Percentiles rank a stretch among this genome's conserved stretches.
phyloP scores from a whole-genome alignment of 2,888 invertebrate species.

The Epinotia ramella region DNA sequence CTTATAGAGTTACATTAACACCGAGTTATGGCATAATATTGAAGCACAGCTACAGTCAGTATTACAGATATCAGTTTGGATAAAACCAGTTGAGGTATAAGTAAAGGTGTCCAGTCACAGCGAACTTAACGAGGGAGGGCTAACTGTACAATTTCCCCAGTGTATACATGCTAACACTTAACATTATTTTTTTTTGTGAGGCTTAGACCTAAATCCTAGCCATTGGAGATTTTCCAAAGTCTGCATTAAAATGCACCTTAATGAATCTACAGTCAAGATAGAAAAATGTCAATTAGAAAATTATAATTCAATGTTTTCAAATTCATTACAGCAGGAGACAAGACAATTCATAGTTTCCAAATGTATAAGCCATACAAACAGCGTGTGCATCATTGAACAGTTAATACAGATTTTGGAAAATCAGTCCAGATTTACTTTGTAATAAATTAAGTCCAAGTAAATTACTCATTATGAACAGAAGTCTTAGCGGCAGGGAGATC shows the following conservation, averaged over 20 bases:
- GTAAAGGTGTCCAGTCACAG: slow-evolving; percentile 81
- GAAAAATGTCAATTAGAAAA: slow-evolving; percentile 35
- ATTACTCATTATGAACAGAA: slow-evolving; percentile 84
- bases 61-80: slow-evolving; percentile 77
- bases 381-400: slow-evolving; percentile 46
- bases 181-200: slow-evolving; percentile 78
- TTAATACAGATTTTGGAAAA: slow-evolving; percentile 81
- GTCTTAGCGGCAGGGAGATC: slow-evolving; percentile 79
- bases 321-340: slow-evolving; percentile 35
- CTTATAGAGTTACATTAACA: slow-evolving; percentile 52
- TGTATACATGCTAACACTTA: slow-evolving; percentile 85
- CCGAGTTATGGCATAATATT: slow-evolving; percentile 45
- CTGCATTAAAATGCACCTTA: slow-evolving; percentile 70
- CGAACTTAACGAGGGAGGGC: slow-evolving; percentile 85
- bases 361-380: slow-evolving; percentile 40
- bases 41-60: slow-evolving; percentile 76
- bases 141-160: slow-evolving; percentile 84
- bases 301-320: slow-evolving; percentile 36
- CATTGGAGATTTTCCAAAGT: slow-evolving; percentile 83
- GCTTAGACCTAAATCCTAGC: slow-evolving; percentile 82
- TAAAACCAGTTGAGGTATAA: slow-evolving; percentile 76
- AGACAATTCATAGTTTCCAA: slow-evolving; percentile 32
- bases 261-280: slow-evolving; percentile 48
- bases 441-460: slow-evolving; percentile 85
- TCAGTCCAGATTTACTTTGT: slow-evolving; percentile 82